A percentile compares a stretch with the other conserved stretches of the same genome.
These are phyloP conservation scores for Archilochus colubris DNA, from an alignment of 2,113 vertebrate genomes.

Conservation along the genomic window DNA sequence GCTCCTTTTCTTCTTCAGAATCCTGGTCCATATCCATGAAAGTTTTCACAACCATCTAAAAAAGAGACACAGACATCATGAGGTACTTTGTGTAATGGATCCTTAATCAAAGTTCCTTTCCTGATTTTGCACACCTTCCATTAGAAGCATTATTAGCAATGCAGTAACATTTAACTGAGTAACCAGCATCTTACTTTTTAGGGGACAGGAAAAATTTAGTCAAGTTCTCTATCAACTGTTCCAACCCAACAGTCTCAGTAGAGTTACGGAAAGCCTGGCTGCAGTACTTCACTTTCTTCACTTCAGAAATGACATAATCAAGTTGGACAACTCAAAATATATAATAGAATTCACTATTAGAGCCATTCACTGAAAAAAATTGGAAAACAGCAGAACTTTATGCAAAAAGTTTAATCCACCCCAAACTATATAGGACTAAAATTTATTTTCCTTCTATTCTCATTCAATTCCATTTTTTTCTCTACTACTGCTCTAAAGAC, in stretches of 20 bases:
- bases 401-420: not conserved
- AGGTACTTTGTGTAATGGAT: not conserved
- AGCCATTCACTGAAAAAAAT: not conserved
- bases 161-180: not conserved
- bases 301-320: not conserved
- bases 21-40: slow-evolving; percentile 99
- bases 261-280: not conserved
- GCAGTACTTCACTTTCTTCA: not conserved
- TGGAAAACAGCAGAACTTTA: not conserved
- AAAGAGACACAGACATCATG: not conserved
- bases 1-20: slow-evolving; percentile 98
- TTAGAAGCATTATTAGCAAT: not conserved
- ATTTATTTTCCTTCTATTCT: not conserved
- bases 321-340: not conserved
- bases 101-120: not conserved
- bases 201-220: not conserved
- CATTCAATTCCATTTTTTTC: not conserved
- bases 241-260: not conserved
- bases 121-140: not conserved
- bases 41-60: slow-evolving; percentile 98
- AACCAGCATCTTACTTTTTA: not conserved
- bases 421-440: not conserved
- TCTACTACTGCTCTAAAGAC: not conserved
- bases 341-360: not conserved
- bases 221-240: not conserved